Evolutionary conservation across 2,797 vertebrate genomes (phyloP), one percentile per base, ranked within the genome.

Genomic region (Coranthus polyacanthus): DNA sequence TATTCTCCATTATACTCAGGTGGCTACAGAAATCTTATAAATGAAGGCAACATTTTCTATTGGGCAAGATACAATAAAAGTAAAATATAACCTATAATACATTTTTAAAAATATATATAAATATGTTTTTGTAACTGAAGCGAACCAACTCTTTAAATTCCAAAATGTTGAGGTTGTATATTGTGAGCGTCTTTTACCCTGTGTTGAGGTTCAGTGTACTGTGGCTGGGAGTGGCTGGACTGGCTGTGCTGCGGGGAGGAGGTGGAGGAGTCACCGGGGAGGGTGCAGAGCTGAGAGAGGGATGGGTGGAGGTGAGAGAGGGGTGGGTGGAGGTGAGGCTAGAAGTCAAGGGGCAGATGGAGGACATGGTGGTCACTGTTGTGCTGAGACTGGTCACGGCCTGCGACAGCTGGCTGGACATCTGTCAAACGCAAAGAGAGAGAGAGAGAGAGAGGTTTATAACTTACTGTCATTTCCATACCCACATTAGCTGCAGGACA

Each of bases 281-380:
- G 45, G 95, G 92, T 58, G 93, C 90, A 61, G 94, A 94, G 90
- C 94, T 94, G 86, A 94, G 91, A 51, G 94, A 84, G 58, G 92
- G 81, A 75, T 75, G 89, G 3, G 91, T 83, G 52, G 94, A 93
- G 86, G 91, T 93, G 78, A 92, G 87, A 71, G 93, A 91, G 50
- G 92, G 87, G 78, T 80, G 93, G 13, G 89, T 92, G 77, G 95
- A 94, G 88, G 93, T 93, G 86, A 94, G 92, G 79, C 93, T 95
- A 81, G 95, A 93, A 77, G 94, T 93, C 87, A 96, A 79, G 65
- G 95, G 92, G 85, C 95, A 95, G 88, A 94, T 75, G 43, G 96
- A 87, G 86, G 96, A 93, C 95, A 97, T 95, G 92, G 95, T 95
- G 92, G 95, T 95, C 89, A 94, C 95, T 89, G 96, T 94, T 95